Base-by-base conservation (phyloP, 2,888 invertebrate genomes). In the Drosophila suboccidentalis region DNA sequence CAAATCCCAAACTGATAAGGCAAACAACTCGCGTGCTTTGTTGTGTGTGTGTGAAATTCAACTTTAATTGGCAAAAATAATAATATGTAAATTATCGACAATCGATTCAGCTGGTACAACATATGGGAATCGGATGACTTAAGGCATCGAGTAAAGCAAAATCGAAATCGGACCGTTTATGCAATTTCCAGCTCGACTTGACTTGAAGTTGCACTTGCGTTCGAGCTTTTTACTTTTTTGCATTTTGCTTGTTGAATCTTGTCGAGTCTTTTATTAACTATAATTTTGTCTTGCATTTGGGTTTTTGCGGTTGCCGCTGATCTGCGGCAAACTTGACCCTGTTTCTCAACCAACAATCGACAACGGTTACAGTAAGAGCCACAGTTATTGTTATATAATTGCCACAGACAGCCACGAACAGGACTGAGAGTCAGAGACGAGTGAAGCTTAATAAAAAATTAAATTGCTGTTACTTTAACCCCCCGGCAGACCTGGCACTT, bases 341-440 rank as follows among this genome's bases (percentile, higher is more conserved):
- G 71, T 84, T 84, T 89, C 80, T 57, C 85, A 84, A 81, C 44
- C 50, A 15, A 49, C 64, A 46, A 36, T 41, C 36, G 44, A 49
- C 67, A 49, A 49, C 67, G 46, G 54, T 44, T 43, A 50, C 68
- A 57, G 69, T 61, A 54, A 54, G 36, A 62, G 55, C 46, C 47
- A 65, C 58, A 49, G 81, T 87, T 84, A 87, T 89, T 87, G 81
- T 87, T 84, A 89, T 84, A 84, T 87, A 89, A 83, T 80, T 75
- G 89, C 71, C 71, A 29, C 39, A 36, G 70, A 79, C 66, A 80
- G 65, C 66, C 44, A 61, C 65, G 47, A 69, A 70, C 43, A 51
- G 41, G 47, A 46, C 54, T 29, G 62, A 70, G 47, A 54, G 6
- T 26, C 5, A 8, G 6, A 8, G 58, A 60, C 63, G 51, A 53